Evolutionary conservation across 2,888 invertebrate genomes (phyloP), one percentile per base, ranked within the genome.

Genomic region (Nowickia ferox): DNA sequence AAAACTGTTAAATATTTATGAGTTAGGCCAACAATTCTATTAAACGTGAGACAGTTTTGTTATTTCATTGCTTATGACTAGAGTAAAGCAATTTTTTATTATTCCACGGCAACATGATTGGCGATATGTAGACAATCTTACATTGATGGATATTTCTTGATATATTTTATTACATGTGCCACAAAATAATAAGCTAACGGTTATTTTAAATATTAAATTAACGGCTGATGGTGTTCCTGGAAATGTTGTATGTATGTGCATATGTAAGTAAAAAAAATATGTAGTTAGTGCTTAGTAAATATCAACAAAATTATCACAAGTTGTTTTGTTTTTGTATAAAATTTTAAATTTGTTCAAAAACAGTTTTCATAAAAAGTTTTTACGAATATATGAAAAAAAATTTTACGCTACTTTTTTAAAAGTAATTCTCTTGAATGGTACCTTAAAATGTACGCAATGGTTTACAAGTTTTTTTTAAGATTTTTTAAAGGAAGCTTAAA

Each of bases 1-100:
- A 15, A 40, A 51, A 51, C 51, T 59, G 13, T 59, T 72, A 46
- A 38, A 61, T 38, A 59, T 48, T 74, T 74, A 57, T n/a, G n/a
- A 57, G 42, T 57, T 69, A 19, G 4, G 40, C 53, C 40, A 40
- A 13, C n/a, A 42, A 53, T 55, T 76, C 30, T 53, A 75, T 75
- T 55, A 74, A 63, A 63, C 19, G 13, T 59, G 30, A 42, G 8
- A 48, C 51, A 59, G 46, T n/a, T 38, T 48, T 46, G 48, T 65
- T 46, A 4, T n/a, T 6, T 30, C 30, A 30, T 30, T 22, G 17
- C 5, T 44, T 63, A 6, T 13, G 2, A 30, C 13, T 6, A 13
- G 15, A 57, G 57, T 6, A 57, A 30, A 19, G 10, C 6, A 53
- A 11, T 4, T 30, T 30, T 61, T 40, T 17, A 42, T 42, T 17